Percentiles rank a stretch among this genome's conserved stretches.
Conservation (phyloP, 2,113 vertebrate genomes). For the Urocolius indicus region DNA sequence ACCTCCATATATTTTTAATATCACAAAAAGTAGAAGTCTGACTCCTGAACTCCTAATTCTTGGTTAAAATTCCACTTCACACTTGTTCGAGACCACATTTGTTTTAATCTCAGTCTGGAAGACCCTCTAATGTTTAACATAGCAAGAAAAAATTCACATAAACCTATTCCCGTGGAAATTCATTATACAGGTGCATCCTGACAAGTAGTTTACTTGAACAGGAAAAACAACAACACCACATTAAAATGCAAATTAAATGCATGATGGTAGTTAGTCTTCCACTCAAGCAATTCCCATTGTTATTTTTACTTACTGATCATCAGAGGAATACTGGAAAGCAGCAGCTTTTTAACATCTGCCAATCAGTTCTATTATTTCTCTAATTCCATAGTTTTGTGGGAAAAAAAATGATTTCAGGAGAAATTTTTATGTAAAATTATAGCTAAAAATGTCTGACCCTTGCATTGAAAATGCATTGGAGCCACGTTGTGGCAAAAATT, state of each 20-base stretch:
- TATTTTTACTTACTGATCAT: conserved; percentile 4
- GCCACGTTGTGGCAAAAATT: not conserved
- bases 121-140: not conserved
- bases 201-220: not conserved
- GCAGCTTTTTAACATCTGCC: conserved; percentile 6
- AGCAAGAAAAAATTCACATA: not conserved
- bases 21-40: not conserved
- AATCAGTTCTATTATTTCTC: conserved; percentile 29
- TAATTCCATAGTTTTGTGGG: not conserved
- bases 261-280: not conserved
- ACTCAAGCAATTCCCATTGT: conserved; percentile 1
- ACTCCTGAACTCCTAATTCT: not conserved
- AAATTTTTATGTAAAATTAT: not conserved
- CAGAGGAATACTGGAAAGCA: conserved; percentile 15
- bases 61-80: not conserved
- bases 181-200: conserved; percentile 25
- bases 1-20: not conserved
- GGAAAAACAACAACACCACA: conserved; percentile 21
- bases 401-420: conserved; percentile 39
- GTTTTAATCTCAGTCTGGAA: conserved; percentile 11
- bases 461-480: conserved; percentile 11
- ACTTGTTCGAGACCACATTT: not conserved
- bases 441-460: conserved; percentile 13
- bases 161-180: not conserved
- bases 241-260: conserved; percentile 45